Conservation (phyloP, 2,113 vertebrate genomes). For the Chinchilla lanigera region DNA sequence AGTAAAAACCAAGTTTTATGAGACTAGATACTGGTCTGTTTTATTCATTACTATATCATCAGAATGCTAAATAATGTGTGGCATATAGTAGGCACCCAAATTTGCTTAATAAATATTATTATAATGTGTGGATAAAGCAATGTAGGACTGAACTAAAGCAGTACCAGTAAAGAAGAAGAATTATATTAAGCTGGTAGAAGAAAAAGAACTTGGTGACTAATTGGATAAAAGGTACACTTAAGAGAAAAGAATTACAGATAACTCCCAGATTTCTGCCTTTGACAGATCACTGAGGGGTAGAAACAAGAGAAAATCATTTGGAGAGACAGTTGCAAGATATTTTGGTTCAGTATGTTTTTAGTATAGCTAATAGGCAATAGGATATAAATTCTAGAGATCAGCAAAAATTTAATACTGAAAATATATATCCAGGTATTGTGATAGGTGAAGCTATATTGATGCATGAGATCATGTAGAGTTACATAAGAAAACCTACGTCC, state of each 20-base stretch:
- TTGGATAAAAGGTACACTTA: background rate
- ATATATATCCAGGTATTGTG: background rate
- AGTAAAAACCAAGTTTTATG: background rate
- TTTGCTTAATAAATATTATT: background rate
- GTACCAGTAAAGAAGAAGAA: background rate
- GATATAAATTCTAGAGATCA: background rate
- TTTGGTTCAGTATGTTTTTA: background rate
- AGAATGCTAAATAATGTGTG: background rate
- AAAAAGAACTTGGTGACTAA: background rate
- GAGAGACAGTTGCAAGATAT: background rate
- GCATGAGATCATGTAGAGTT: background rate
- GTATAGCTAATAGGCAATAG: background rate
- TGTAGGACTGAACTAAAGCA: background rate
- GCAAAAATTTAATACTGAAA: background rate
- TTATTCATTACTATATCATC: background rate
- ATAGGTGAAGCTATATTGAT: background rate
- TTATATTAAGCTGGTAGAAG: background rate
- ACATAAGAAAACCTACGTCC: background rate
- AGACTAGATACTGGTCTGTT: background rate
- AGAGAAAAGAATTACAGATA: background rate
- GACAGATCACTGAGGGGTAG: background rate
- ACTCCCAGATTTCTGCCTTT: background rate
- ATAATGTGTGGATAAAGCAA: background rate
- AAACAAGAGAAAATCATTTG: background rate
- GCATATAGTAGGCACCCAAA: background rate